Evolutionary conservation across 2,888 invertebrate genomes (phyloP).

Genomic region (Papilio elwesi): DNA sequence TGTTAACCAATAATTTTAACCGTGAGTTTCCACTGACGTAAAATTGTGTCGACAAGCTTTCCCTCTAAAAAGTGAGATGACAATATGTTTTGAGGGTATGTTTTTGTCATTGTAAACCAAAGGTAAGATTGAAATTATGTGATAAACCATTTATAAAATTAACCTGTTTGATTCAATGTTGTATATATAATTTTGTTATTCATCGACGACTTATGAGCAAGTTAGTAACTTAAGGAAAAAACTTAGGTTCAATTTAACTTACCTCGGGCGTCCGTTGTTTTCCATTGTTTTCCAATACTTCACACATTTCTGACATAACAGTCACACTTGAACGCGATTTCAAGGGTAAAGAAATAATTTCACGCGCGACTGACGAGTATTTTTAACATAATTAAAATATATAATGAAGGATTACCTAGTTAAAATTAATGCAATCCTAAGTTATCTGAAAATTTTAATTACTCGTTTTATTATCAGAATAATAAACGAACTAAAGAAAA

Average conservation of each 20-base stretch:
- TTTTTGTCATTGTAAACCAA: too few relatives aligned
- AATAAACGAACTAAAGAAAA: neutral
- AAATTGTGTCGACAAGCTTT: too few relatives aligned
- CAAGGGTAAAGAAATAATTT: neutral
- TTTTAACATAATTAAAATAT: neutral
- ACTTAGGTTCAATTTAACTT: neutral
- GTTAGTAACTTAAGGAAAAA: too few relatives aligned
- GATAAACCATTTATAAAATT: too few relatives aligned
- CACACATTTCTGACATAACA: neutral
- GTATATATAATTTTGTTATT: too few relatives aligned
- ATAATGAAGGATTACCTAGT: conserved; percentile 7
- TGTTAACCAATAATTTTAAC: too few relatives aligned
- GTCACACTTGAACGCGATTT: neutral
- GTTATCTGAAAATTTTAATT: neutral
- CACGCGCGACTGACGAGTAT: neutral
- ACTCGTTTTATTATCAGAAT: conserved; percentile 1
- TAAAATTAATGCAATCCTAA: neutral
- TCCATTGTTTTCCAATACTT: neutral
- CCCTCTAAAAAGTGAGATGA: too few relatives aligned
- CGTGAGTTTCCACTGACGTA: too few relatives aligned
- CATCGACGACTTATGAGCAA: too few relatives aligned
- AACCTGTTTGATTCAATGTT: too few relatives aligned
- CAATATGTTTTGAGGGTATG: too few relatives aligned
- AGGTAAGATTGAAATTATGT: too few relatives aligned
- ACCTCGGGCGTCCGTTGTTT: neutral